These are phyloP conservation scores for Myioborus melanocephalus DNA, from an alignment of 2,797 vertebrate species.

Conservation along the genomic window DNA sequence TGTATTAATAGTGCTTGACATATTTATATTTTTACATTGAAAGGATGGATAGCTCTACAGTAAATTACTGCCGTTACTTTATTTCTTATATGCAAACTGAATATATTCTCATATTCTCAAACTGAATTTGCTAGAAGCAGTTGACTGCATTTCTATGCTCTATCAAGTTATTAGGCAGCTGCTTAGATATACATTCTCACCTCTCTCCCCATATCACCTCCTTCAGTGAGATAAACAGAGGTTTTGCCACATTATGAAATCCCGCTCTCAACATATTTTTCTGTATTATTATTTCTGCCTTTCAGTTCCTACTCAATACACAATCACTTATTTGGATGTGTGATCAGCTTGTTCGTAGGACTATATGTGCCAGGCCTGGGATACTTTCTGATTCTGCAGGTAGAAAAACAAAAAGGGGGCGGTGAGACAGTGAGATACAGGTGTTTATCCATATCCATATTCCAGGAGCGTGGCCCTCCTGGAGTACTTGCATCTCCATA, in stretches of 20 bases:
- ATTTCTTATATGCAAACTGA: not conserved
- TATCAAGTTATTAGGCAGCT: not conserved
- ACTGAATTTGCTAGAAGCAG: not conserved
- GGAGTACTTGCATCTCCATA: not conserved
- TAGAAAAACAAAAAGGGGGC: not conserved
- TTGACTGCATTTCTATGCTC: not conserved
- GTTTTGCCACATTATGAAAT: not conserved
- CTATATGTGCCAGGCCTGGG: not conserved
- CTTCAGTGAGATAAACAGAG: not conserved
- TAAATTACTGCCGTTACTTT: not conserved
- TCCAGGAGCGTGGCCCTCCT: not conserved
- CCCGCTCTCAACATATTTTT: not conserved
- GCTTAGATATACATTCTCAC: not conserved
- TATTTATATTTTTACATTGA: not conserved
- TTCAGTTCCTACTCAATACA: not conserved
- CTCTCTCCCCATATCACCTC: not conserved
- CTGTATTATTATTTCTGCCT: not conserved
- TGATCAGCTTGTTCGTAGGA: not conserved
- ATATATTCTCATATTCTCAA: not conserved
- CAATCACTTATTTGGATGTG: not conserved
- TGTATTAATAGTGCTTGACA: not conserved
- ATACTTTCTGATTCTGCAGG: not conserved
- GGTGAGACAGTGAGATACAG: not conserved
- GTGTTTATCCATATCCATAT: not conserved
- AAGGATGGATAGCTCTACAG: not conserved